Percentiles rank a stretch among this genome's conserved stretches.
Conservation (phyloP, 2,113 vertebrate genomes). For the Proterorhinus semilunaris region DNA sequence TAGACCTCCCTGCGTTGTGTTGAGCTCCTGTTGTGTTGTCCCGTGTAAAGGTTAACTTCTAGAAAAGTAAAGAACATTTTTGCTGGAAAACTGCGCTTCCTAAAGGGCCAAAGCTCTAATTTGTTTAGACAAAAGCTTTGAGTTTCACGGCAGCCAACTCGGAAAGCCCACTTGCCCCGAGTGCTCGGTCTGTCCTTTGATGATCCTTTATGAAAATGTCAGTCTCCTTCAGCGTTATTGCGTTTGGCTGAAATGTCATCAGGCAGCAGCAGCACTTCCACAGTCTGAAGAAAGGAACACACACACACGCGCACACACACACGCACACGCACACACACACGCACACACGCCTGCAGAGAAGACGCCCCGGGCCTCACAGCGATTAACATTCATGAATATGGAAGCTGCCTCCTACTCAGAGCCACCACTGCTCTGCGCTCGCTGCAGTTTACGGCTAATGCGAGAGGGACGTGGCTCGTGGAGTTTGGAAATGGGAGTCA, state of each 20-base stretch:
- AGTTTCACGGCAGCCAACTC: background rate
- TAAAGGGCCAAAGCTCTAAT: too few relatives aligned
- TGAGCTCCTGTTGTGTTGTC: too few relatives aligned
- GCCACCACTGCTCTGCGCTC: background rate
- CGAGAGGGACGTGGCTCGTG: background rate
- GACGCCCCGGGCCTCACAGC: slow-evolving; percentile 55
- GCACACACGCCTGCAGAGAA: background rate
- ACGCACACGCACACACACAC: background rate
- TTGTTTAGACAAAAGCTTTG: background rate
- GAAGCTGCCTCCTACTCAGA: slow-evolving; percentile 57
- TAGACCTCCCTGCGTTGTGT: too few relatives aligned
- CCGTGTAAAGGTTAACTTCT: too few relatives aligned
- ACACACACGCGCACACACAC: background rate
- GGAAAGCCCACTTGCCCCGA: background rate
- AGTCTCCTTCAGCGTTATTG: background rate
- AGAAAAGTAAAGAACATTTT: too few relatives aligned
- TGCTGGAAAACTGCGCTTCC: too few relatives aligned
- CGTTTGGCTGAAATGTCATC: slow-evolving; percentile 4
- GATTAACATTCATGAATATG: slow-evolving; percentile 70
- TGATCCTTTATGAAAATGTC: background rate
- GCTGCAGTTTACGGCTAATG: background rate
- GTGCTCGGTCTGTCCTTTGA: background rate
- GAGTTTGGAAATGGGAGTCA: background rate
- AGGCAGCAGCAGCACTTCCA: background rate
- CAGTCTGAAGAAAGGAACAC: background rate